These are phyloP conservation scores for Poeciliopsis presidionis DNA, from an alignment of 2,797 vertebrate genomes.

Conservation along the genomic window DNA sequence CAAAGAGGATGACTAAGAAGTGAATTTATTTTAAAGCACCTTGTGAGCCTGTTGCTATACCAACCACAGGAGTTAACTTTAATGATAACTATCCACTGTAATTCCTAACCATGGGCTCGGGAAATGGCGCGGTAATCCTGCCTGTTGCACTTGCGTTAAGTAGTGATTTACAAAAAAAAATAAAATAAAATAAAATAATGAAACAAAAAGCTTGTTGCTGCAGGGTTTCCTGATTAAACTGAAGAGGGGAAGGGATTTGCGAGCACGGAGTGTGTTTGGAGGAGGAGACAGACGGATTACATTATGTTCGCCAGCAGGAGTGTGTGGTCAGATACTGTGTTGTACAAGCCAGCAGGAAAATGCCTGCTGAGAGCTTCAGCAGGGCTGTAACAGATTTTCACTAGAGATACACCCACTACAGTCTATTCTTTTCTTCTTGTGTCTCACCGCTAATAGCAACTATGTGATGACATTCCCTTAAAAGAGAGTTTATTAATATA, in stretches of 20 bases:
- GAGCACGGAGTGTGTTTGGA: slow-evolving; percentile 31
- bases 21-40: slow-evolving; percentile 40
- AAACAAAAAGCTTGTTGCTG: slow-evolving; percentile 23
- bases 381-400: slow-evolving; percentile 43
- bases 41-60: slow-evolving; percentile 62
- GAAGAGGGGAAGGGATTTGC: slow-evolving; percentile 37
- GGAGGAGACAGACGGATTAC: slow-evolving; percentile 63
- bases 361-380: slow-evolving; percentile 61
- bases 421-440: slow-evolving; percentile 14
- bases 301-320: slow-evolving; percentile 71
- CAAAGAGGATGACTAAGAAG: slow-evolving; percentile 13
- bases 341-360: slow-evolving; percentile 55
- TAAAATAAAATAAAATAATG: neutral
- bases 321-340: slow-evolving; percentile 54
- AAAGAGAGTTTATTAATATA: neutral
- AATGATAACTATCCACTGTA: slow-evolving; percentile 18
- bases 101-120: slow-evolving; percentile 19
- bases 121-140: neutral
- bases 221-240: slow-evolving; percentile 36
- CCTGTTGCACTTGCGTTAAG: neutral
- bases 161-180: neutral
- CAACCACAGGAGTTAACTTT: slow-evolving; percentile 40
- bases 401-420: slow-evolving; percentile 37
- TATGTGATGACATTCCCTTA: neutral
- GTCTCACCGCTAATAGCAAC: slow-evolving; percentile 10